Conservation (phyloP, 1,140 invertebrate genomes). For the Pachypsylla venusta region DNA sequence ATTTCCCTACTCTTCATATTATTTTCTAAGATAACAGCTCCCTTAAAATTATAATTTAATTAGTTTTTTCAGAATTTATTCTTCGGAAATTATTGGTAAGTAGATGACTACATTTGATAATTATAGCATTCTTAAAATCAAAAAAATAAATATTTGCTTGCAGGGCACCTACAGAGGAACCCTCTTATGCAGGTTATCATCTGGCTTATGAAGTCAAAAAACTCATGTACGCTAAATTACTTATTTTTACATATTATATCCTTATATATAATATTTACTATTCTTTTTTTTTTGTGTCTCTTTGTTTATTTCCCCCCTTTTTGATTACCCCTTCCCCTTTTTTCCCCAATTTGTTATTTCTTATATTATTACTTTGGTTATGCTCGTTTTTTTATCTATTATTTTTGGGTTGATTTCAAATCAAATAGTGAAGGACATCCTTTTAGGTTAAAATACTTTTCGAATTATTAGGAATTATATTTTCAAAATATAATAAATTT, state of each 20-base stretch:
- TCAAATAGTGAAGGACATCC: no score
- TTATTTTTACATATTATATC: slow-evolving; percentile 18
- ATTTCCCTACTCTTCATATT: no score
- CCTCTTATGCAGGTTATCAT: slow-evolving; percentile 88
- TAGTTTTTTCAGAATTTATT: neutral
- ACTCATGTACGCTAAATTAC: slow-evolving; percentile 76
- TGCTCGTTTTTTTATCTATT: neutral
- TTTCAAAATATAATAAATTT: no score
- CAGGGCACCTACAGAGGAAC: slow-evolving; percentile 65
- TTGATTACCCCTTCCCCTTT: neutral
- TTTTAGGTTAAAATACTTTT: no score
- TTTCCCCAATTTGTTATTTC: slow-evolving; percentile 1
- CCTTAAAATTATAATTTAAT: no score
- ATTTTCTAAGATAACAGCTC: no score
- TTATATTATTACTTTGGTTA: no score
- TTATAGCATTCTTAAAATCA: no score
- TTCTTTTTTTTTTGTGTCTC: slow-evolving; percentile 20
- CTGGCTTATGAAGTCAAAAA: slow-evolving; percentile 99
- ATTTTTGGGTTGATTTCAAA: no score
- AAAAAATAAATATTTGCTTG: slow-evolving; percentile 27
- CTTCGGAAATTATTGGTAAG: neutral
- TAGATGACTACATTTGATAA: no score
- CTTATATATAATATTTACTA: no score
- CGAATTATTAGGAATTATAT: no score
- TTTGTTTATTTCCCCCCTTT: slow-evolving; percentile 15